Evolutionary conservation across 2,888 invertebrate genomes (phyloP).

Genomic region (Calameuta idolon): DNA sequence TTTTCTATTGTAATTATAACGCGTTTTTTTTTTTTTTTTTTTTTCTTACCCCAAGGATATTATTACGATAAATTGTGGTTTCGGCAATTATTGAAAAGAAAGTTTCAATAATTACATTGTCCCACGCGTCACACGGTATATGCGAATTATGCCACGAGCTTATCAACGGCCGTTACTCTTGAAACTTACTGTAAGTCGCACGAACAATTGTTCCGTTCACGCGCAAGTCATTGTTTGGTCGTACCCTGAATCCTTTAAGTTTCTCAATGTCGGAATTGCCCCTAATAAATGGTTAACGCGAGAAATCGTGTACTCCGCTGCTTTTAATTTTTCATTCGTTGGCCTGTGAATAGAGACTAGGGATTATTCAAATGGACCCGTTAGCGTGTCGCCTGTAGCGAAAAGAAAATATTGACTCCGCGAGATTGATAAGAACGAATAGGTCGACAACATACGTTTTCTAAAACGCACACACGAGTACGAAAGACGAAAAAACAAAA

Average conservation of each 20-base stretch:
- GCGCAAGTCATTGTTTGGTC: background rate
- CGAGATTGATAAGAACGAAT: background rate
- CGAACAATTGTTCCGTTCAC: too few species aligned
- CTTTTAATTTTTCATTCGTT: too few species aligned
- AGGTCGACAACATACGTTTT: conserved; percentile 11
- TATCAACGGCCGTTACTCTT: conserved; percentile 24
- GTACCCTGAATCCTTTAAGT: background rate
- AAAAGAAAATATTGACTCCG: background rate
- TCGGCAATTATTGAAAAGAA: conserved; percentile 11
- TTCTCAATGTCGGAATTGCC: background rate
- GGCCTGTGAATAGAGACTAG: too few species aligned
- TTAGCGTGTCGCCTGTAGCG: background rate
- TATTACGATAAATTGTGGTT: conserved; percentile 7
- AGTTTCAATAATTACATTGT: conserved; percentile 11
- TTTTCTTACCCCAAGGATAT: background rate
- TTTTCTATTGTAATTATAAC: conserved; percentile 4
- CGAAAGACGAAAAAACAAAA: background rate
- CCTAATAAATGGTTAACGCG: background rate
- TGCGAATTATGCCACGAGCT: conserved; percentile 24
- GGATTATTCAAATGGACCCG: background rate
- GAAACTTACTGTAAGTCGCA: conserved; percentile 12
- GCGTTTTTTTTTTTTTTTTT: background rate
- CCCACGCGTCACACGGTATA: conserved; percentile 13
- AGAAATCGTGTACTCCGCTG: background rate
- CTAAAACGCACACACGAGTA: conserved; percentile 15